Evolutionary conservation across 2,888 invertebrate genomes (phyloP).

Genomic region (Sarcophaga rosellei): DNA sequence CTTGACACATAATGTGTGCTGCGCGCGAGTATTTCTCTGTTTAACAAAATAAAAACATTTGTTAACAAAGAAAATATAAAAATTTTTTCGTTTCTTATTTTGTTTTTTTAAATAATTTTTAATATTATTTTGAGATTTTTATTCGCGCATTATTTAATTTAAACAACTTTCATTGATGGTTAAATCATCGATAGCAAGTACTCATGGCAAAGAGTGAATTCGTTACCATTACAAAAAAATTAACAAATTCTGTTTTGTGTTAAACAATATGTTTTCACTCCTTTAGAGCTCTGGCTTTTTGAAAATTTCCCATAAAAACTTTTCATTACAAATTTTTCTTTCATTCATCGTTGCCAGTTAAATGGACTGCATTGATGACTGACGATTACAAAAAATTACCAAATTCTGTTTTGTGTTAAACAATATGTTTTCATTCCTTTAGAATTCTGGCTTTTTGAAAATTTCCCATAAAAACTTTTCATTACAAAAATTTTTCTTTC

Average conservation of each 20-base stretch:
- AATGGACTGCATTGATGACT: constrained; percentile 21
- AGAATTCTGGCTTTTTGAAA: not conserved
- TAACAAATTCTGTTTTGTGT: not conserved
- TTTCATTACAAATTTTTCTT: constrained; percentile 1
- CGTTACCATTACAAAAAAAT: not conserved
- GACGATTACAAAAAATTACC: not conserved
- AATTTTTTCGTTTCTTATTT: not conserved
- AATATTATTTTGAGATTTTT: constrained; percentile 20
- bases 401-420: not conserved
- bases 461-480: constrained; percentile 3
- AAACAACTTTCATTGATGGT: constrained; percentile 30
- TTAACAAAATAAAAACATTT: constrained; percentile 49
- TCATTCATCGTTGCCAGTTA: not conserved
- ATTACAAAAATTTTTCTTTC: not conserved
- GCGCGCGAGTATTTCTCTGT: not conserved
- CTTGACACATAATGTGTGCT: constrained; percentile 38
- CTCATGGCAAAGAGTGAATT: constrained; percentile 12
- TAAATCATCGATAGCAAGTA: not conserved
- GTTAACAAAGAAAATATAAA: constrained; percentile 22
- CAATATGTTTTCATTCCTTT: constrained; percentile 12
- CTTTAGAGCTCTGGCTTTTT: not conserved
- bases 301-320: constrained; percentile 3
- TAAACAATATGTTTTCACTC: not conserved
- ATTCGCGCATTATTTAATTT: constrained; percentile 26
- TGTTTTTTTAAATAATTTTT: not conserved